A percentile compares a stretch with the other conserved stretches of the same genome.
These are phyloP conservation scores for Dendropsophus ebraccatus DNA, from an alignment of 2,113 vertebrate genomes.

Conservation along the genomic window DNA sequence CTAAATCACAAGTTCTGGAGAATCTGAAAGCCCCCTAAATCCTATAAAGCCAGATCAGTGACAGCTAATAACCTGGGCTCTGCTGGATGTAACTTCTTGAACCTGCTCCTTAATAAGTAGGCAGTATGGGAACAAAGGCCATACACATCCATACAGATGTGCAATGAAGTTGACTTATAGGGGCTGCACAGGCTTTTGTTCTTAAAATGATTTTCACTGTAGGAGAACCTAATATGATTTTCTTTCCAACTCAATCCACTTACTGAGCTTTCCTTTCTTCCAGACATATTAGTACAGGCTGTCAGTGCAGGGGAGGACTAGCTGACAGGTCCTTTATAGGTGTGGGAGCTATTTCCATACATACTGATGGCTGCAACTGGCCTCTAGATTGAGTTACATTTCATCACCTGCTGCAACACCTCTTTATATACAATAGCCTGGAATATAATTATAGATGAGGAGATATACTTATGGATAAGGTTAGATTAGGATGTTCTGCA, in stretches of 20 bases:
- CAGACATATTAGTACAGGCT: constrained; percentile 23
- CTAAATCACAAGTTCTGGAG: neutral
- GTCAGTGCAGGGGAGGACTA: neutral
- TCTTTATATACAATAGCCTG: too few species aligned
- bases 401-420: too few species aligned
- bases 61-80: neutral
- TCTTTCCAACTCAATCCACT: constrained; percentile 39
- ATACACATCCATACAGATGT: constrained; percentile 35
- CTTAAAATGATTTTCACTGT: constrained; percentile 28
- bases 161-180: neutral
- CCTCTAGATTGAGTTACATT: too few species aligned
- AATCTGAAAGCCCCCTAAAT: neutral
- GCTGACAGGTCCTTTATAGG: constrained; percentile 7
- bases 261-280: constrained; percentile 3
- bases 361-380: neutral
- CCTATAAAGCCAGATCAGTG: neutral
- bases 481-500: too few species aligned
- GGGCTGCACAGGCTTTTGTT: constrained; percentile 26
- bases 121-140: constrained; percentile 15
- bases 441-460: too few species aligned
- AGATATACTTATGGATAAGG: too few species aligned
- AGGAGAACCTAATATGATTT: constrained; percentile 39
- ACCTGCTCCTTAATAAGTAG: constrained; percentile 20
- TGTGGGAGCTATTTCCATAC: neutral
- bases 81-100: constrained; percentile 20